Evolutionary conservation across 1,140 invertebrate genomes (phyloP), one percentile per base, ranked within the genome.

Genomic region (Capitella teleta): DNA sequence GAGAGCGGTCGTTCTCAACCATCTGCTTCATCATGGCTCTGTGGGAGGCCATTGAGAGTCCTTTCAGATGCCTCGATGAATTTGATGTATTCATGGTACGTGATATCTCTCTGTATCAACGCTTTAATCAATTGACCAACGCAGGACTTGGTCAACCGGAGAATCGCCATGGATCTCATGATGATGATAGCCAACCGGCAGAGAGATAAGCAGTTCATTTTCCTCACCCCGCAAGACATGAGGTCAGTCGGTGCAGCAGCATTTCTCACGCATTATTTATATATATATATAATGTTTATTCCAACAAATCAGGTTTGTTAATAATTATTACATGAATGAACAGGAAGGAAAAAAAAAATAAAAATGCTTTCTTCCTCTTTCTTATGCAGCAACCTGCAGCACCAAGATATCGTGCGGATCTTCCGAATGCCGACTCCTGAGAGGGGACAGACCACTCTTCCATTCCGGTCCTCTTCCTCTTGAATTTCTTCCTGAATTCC

Each of bases 61-160:
- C 94, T 0, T 96, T 98, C 69, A 85, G 89, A 65, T 91, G 95
- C 64, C 75, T 98, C 37, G 94, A 98, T 68, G 94, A 98, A 76
- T 97, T 97, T 70, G 94, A 98, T 68, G 92, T 98, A 0, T 98
- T 92, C 67, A 96, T 98, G 86, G 92, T 76, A 61, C 59, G 61
- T 46, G 2, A 30, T 30, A 28, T 16, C 16, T 47, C 3, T 47
- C 24, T 16, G 18, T 47, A 23, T 47, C 12, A 26, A n/a, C 16
- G 18, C 16, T 14, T 21, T 21, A 12, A 10, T 45, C 43, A 45
- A 28, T 8, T 18, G 19, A 32, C 4, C 54, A 49, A 54, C 56
- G 37, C 51, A 74, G 71, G 73, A 75, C 36, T 66, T 74, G 64
- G 68, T 72, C 3, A 74, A 73, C 47, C 51, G 74, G 43, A 54